Percentiles rank a stretch among this genome's conserved stretches.
phyloP scores from a whole-genome alignment of 2,113 vertebrate genomes.

The Menidia beryllina region DNA sequence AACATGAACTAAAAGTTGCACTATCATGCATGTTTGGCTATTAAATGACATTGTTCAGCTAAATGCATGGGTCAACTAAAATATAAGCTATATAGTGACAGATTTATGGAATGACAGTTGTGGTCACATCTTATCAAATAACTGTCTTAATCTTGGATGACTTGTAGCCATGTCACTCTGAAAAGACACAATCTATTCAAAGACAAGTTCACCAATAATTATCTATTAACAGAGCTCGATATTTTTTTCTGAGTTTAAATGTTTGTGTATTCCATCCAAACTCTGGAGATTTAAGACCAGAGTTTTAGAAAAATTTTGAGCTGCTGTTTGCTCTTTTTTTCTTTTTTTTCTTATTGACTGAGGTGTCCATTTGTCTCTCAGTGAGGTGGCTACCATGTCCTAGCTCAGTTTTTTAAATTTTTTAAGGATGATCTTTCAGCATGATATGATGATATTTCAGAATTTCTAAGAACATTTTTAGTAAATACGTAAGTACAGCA shows the following conservation, averaged over 20 bases:
- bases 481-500: conserved; percentile 24
- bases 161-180: conserved; percentile 59
- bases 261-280: conserved; percentile 62
- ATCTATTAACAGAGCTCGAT: conserved; percentile 55
- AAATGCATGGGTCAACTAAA: conserved; percentile 47
- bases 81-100: conserved; percentile 17
- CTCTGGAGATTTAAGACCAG: conserved; percentile 56
- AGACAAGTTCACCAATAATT: rapidly evolving
- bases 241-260: conserved; percentile 65
- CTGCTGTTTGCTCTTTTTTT: no score
- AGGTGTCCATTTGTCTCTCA: conserved; percentile 37
- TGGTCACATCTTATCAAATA: conserved; percentile 28
- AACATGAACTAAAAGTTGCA: neutral
- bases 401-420: conserved; percentile 3
- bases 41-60: conserved; percentile 13
- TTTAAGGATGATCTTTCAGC: neutral
- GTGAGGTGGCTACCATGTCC: conserved; percentile 56
- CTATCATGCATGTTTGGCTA: conserved; percentile 52
- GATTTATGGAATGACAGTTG: conserved; percentile 11
- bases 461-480: no score
- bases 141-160: conserved; percentile 37
- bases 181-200: conserved; percentile 11
- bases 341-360: conserved; percentile 22
- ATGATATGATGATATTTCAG: neutral
- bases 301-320: conserved; percentile 74